Conservation (phyloP, 2,797 vertebrate genomes). For the Pseudomugil gertrudae region DNA sequence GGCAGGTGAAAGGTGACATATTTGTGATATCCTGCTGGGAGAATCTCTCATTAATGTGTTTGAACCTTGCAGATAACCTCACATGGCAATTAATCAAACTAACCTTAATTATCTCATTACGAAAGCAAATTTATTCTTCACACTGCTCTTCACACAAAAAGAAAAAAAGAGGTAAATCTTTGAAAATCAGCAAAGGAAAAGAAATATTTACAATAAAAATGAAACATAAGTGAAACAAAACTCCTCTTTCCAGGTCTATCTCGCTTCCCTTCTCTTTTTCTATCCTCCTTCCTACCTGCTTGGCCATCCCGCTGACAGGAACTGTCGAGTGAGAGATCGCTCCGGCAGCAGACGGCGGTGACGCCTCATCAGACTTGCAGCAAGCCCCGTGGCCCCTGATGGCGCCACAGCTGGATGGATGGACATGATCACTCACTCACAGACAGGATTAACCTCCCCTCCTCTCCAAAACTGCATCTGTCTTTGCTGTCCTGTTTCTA, state of each 20-base stretch:
- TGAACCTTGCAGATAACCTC: constrained; percentile 72
- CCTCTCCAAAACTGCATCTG: constrained; percentile 61
- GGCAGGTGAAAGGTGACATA: constrained; percentile 65
- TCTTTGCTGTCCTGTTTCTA: constrained; percentile 75
- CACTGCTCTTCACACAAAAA: constrained; percentile 28
- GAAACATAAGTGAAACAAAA: constrained; percentile 25
- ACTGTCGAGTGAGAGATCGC: constrained; percentile 71
- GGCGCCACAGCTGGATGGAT: constrained; percentile 80
- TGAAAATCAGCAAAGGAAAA: constrained; percentile 28
- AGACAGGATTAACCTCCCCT: constrained; percentile 77
- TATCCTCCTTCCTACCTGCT: constrained; percentile 48
- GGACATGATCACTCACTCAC: constrained; percentile 83
- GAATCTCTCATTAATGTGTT: constrained; percentile 68
- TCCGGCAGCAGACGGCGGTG: constrained; percentile 71
- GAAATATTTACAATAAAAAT: constrained; percentile 35
- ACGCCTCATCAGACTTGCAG: constrained; percentile 83
- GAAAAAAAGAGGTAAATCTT: constrained; percentile 3
- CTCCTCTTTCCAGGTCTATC: constrained; percentile 13
- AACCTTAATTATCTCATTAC: constrained; percentile 77
- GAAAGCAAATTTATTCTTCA: constrained; percentile 60
- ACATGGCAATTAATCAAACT: constrained; percentile 75
- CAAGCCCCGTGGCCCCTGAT: constrained; percentile 76
- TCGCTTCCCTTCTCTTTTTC: not conserved
- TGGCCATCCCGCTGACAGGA: constrained; percentile 64
- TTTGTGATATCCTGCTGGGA: constrained; percentile 65